Evolutionary conservation across 2,888 invertebrate species (phyloP).

Genomic region (Trachelus stipa): DNA sequence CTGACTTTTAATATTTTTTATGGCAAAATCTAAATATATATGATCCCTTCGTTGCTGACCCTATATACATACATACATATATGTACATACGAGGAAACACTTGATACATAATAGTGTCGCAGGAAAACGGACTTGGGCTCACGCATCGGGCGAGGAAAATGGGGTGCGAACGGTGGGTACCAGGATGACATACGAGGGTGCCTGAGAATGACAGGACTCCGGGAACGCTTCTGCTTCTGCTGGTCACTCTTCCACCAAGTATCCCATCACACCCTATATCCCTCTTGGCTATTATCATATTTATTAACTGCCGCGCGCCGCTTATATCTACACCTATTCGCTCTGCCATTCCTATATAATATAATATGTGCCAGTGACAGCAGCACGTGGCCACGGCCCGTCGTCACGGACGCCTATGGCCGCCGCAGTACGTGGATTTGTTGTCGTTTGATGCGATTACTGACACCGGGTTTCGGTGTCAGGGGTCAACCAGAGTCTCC

Average conservation of each 20-base stretch:
- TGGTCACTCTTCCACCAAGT: constrained; percentile 64
- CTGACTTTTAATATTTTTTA: neutral
- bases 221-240: constrained; percentile 53
- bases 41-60: no score
- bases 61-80: no score
- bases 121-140: neutral
- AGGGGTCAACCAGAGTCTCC: neutral
- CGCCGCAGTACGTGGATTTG: constrained; percentile 37
- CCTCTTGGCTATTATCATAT: constrained; percentile 63
- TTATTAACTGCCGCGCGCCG: constrained; percentile 63
- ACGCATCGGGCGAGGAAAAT: neutral
- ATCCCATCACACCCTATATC: constrained; percentile 45
- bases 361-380: constrained; percentile 65
- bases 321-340: constrained; percentile 64
- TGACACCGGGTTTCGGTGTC: constrained; percentile 1
- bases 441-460: constrained; percentile 51
- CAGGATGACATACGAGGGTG: constrained; percentile 58
- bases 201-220: constrained; percentile 62
- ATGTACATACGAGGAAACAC: neutral
- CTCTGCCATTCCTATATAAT: constrained; percentile 61
- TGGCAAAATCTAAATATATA: neutral
- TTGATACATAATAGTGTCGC: neutral
- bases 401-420: constrained; percentile 26
- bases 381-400: constrained; percentile 57
- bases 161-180: neutral